Percentiles rank a stretch among this genome's conserved stretches.
These are phyloP conservation scores for Ivindomyrus marchei DNA, from an alignment of 2,113 vertebrate genomes.

Conservation along the genomic window DNA sequence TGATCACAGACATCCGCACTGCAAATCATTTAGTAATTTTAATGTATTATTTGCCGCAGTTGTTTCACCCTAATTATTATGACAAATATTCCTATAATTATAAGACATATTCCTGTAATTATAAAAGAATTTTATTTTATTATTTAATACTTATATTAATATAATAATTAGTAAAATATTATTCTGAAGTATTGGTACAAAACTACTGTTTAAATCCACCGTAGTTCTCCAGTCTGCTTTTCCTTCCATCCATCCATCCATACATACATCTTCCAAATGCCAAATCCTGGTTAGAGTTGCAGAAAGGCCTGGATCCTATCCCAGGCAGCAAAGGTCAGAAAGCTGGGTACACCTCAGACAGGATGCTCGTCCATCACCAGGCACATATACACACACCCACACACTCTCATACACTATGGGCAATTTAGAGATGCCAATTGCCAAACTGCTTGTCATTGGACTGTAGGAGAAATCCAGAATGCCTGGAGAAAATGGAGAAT, in stretches of 20 bases:
- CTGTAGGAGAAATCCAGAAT: not conserved
- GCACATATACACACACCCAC: constrained; percentile 5
- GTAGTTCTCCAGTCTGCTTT: not conserved
- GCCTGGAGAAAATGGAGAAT: not conserved
- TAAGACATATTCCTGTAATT: not conserved
- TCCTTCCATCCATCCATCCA: not conserved
- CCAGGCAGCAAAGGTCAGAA: not conserved
- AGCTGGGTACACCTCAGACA: not conserved
- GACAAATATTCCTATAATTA: not conserved
- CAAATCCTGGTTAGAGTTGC: not conserved
- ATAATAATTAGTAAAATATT: not conserved
- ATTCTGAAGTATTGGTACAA: not conserved
- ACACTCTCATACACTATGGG: not conserved
- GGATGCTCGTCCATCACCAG: not conserved
- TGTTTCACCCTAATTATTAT: not conserved
- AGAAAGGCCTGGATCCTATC: not conserved
- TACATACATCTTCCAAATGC: not conserved
- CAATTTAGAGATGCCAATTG: not conserved
- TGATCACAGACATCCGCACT: not conserved
- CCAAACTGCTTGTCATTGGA: not conserved
- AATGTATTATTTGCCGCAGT: not conserved
- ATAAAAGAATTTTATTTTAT: not conserved
- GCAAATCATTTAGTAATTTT: not conserved
- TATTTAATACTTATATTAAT: not conserved
- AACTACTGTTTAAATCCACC: not conserved